phyloP scores from a whole-genome alignment of 2,113 vertebrate species.

The Macquaria ambigua region DNA sequence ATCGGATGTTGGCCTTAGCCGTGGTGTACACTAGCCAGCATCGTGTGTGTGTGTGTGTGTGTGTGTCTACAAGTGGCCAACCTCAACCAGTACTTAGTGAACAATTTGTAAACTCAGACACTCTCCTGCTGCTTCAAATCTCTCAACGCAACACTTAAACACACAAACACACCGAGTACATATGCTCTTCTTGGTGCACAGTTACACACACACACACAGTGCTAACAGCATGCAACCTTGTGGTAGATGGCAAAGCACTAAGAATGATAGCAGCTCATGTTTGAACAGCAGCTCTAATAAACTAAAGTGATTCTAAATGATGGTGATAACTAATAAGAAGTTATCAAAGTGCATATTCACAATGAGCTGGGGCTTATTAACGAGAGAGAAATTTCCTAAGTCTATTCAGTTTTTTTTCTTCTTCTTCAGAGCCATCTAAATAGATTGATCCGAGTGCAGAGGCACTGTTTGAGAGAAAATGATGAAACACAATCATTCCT shows the following conservation, averaged over 20 bases:
- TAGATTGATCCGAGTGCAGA: background rate
- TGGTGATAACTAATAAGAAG: background rate
- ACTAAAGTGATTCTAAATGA: background rate
- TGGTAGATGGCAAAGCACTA: background rate
- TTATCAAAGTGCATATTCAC: background rate
- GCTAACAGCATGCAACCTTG: background rate
- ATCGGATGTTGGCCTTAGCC: background rate
- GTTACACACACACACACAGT: background rate
- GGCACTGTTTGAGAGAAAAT: background rate
- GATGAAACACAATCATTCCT: background rate
- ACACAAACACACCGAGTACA: background rate
- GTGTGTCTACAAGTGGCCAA: background rate
- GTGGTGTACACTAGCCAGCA: background rate
- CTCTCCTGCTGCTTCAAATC: conserved; percentile 5
- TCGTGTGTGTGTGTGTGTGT: too few relatives aligned
- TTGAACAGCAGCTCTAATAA: conserved; percentile 8
- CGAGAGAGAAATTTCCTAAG: background rate
- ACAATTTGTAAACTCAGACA: background rate
- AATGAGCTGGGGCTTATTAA: background rate
- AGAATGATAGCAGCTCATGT: background rate
- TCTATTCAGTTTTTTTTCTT: background rate
- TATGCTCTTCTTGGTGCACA: background rate
- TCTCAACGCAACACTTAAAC: background rate
- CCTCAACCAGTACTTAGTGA: conserved; percentile 1
- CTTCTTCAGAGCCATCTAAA: background rate